Conservation (phyloP, 2,888 invertebrate species). For the Drosophila neonasuta region DNA sequence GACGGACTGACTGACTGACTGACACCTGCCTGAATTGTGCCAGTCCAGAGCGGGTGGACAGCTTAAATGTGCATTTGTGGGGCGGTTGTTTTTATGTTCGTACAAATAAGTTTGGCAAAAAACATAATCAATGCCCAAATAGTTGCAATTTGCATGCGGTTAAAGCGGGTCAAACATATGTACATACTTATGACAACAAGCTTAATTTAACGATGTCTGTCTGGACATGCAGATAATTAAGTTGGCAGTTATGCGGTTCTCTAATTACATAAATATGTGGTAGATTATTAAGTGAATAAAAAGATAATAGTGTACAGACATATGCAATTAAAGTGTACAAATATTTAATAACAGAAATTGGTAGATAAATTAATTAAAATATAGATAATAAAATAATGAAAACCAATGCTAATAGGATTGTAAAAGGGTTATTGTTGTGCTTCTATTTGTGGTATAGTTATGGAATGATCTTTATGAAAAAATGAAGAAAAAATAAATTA, state of each 20-base stretch:
- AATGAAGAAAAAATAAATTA: too few species aligned
- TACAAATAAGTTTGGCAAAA: constrained; percentile 15
- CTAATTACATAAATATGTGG: neutral
- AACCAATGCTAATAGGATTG: too few species aligned
- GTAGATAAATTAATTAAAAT: too few species aligned
- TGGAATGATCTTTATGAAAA: too few species aligned
- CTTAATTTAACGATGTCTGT: constrained; percentile 7
- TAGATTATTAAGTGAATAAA: neutral
- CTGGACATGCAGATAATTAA: neutral
- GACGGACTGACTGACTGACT: constrained; percentile 35
- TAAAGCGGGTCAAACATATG: constrained; percentile 20
- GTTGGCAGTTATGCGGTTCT: neutral
- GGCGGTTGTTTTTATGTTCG: constrained; percentile 42
- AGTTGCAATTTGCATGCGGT: constrained; percentile 28
- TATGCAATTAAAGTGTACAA: neutral
- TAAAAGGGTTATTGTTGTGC: too few species aligned
- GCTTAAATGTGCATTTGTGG: constrained; percentile 42
- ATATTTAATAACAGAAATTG: neutral
- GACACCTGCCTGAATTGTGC: constrained; percentile 65
- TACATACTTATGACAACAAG: constrained; percentile 22
- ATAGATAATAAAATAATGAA: too few species aligned
- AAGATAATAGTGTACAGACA: neutral
- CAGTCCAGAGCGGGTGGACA: constrained; percentile 48
- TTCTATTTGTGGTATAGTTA: too few species aligned
- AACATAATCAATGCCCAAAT: constrained; percentile 22